Evolutionary conservation across 1,140 invertebrate species (phyloP).

Genomic region (Halesus radiatus): DNA sequence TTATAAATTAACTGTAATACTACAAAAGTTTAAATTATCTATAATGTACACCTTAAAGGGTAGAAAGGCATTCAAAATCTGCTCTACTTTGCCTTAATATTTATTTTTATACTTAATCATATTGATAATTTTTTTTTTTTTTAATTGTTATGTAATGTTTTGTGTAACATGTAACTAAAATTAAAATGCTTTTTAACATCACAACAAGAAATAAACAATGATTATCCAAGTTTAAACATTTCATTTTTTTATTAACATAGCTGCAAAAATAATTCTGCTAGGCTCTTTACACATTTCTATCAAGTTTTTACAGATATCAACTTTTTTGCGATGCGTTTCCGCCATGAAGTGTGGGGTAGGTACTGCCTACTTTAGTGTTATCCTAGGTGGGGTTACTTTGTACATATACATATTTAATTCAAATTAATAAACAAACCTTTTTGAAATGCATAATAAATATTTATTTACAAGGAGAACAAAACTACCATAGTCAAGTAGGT

Average conservation of each 20-base stretch:
- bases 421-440: too few species aligned
- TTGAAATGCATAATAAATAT: too few species aligned
- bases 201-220: slow-evolving; percentile 51
- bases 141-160: slow-evolving; percentile 42
- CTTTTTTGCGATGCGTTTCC: too few species aligned
- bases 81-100: slow-evolving; percentile 57
- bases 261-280: not conserved
- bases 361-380: too few species aligned
- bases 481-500: too few species aligned
- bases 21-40: slow-evolving; percentile 23
- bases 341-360: too few species aligned
- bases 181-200: slow-evolving; percentile 57
- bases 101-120: slow-evolving; percentile 56
- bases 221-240: slow-evolving; percentile 32
- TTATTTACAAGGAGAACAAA: too few species aligned
- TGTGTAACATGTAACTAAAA: slow-evolving; percentile 50
- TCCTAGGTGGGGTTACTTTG: too few species aligned
- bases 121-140: slow-evolving; percentile 48
- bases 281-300: not conserved
- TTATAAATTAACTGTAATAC: slow-evolving; percentile 36
- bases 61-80: slow-evolving; percentile 45
- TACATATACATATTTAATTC: too few species aligned
- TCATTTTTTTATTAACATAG: slow-evolving; percentile 5
- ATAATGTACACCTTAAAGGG: slow-evolving; percentile 39
- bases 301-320: too few species aligned